Evolutionary conservation across 2,888 invertebrate species (phyloP).

Genomic region (Venusia cambrica): DNA sequence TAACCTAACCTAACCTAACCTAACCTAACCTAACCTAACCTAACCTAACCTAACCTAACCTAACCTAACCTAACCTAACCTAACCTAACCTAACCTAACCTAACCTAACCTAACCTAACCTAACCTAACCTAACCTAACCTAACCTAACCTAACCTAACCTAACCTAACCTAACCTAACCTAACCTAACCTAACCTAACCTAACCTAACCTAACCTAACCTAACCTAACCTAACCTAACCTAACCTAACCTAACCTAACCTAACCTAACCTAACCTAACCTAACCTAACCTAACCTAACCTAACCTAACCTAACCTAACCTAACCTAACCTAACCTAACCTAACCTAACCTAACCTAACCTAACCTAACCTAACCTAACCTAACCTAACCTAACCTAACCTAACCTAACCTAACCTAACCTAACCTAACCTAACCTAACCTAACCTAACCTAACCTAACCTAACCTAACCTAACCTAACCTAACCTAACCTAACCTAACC

Average conservation of each 20-base stretch:
- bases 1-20: no score
- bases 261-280: slow-evolving; percentile 3
- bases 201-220: slow-evolving; percentile 3
- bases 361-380: slow-evolving; percentile 3
- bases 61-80: no score
- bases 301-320: slow-evolving; percentile 3
- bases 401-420: slow-evolving; percentile 3
- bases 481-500: slow-evolving; percentile 3
- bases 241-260: slow-evolving; percentile 3
- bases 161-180: no score
- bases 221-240: slow-evolving; percentile 3
- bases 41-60: no score
- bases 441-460: slow-evolving; percentile 3
- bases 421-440: slow-evolving; percentile 3
- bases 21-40: no score
- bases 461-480: slow-evolving; percentile 3
- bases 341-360: slow-evolving; percentile 3
- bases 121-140: no score
- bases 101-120: no score
- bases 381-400: slow-evolving; percentile 3
- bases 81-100: no score
- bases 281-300: slow-evolving; percentile 3
- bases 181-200: no score
- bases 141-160: no score
- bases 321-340: slow-evolving; percentile 3